phyloP scores from a whole-genome alignment of 1,140 invertebrate genomes.

The Thrips palmi region DNA sequence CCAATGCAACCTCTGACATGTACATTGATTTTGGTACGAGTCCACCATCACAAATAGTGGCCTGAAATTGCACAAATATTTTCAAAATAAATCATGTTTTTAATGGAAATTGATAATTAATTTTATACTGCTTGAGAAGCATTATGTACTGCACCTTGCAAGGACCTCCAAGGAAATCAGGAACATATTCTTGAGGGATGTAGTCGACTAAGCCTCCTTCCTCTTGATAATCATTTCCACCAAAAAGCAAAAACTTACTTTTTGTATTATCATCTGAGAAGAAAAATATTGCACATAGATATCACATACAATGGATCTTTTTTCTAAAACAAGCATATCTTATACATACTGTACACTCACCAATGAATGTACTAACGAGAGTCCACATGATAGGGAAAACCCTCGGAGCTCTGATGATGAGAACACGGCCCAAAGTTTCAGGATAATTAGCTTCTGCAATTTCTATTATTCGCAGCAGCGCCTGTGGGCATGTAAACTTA shows the following conservation, averaged over 20 bases:
- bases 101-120: not conserved
- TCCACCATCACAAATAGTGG: conserved; percentile 67
- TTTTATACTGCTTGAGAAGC: not conserved
- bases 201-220: conserved; percentile 67
- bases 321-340: conserved; percentile 2
- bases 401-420: conserved; percentile 73
- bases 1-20: conserved; percentile 47
- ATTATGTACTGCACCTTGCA: conserved; percentile 48
- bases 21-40: conserved; percentile 80
- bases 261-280: conserved; percentile 79
- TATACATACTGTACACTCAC: conserved; percentile 23
- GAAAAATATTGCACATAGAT: too few species aligned
- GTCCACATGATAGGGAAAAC: conserved; percentile 97
- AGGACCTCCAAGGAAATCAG: conserved; percentile 79
- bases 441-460: conserved; percentile 92
- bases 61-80: conserved; percentile 29
- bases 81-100: not conserved
- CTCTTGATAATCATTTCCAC: conserved; percentile 63
- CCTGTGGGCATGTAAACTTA: conserved; percentile 25
- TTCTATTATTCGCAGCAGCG: conserved; percentile 82
- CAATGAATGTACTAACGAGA: conserved; percentile 87
- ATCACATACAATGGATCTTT: too few species aligned
- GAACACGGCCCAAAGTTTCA: conserved; percentile 75
- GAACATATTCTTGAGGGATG: conserved; percentile 69
- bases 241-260: conserved; percentile 86